phyloP scores from a whole-genome alignment of 2,888 invertebrate genomes.

The Schizaphis graminum region DNA sequence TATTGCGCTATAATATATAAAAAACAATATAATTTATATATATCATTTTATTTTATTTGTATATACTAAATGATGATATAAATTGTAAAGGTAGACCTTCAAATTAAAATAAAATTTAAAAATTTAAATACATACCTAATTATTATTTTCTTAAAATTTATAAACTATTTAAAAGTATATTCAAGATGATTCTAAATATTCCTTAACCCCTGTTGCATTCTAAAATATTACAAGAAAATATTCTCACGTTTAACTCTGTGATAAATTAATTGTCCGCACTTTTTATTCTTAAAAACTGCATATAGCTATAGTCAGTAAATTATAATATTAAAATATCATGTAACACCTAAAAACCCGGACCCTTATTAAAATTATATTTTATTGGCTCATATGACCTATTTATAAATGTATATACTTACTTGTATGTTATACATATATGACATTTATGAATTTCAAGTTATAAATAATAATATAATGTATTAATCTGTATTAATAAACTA shows the following conservation, averaged over 20 bases:
- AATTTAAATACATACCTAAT: not conserved
- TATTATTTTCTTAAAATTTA: not conserved
- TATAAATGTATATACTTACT: too few relatives aligned
- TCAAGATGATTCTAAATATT: not conserved
- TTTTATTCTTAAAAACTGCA: not conserved
- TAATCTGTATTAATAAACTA: not conserved
- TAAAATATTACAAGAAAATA: not conserved
- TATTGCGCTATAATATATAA: too few relatives aligned
- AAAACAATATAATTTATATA: too few relatives aligned
- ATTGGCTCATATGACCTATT: too few relatives aligned
- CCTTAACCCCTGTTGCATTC: not conserved
- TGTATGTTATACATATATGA: not conserved
- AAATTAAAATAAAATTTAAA: not conserved
- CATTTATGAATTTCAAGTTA: not conserved
- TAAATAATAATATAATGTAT: too few relatives aligned
- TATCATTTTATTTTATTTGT: too few relatives aligned
- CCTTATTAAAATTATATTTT: not conserved
- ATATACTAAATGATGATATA: too few relatives aligned
- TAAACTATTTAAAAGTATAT: not conserved
- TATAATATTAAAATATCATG: not conserved
- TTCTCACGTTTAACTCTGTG: not conserved
- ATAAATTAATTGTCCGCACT: not conserved
- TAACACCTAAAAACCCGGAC: not conserved
- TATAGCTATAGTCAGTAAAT: not conserved
- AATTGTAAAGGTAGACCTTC: too few relatives aligned